Percentiles rank a stretch among this genome's conserved stretches.
Conservation (phyloP, 2,888 invertebrate species). For the Celastrina argiolus region DNA sequence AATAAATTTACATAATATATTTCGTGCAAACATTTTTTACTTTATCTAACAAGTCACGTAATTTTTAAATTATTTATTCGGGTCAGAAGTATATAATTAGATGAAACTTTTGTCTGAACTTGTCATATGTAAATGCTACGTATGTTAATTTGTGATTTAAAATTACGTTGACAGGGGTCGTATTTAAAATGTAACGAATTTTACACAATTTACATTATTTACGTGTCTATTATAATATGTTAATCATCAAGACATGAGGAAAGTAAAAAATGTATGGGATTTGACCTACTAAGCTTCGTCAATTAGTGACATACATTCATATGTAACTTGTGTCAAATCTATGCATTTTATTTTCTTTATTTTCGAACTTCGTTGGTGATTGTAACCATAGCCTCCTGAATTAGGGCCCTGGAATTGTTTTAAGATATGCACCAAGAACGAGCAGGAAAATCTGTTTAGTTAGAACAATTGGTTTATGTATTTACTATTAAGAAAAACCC, state of each 20-base stretch:
- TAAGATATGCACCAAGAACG: too few relatives aligned
- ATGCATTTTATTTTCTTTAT: too few relatives aligned
- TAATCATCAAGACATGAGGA: neutral
- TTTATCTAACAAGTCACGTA: neutral
- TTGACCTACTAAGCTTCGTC: too few relatives aligned
- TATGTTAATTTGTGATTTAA: constrained; percentile 13
- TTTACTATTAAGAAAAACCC: too few relatives aligned
- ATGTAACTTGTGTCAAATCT: too few relatives aligned
- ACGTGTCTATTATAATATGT: neutral
- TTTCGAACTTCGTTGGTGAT: too few relatives aligned
- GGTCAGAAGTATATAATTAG: neutral
- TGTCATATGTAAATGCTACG: constrained; percentile 13
- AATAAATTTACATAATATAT: neutral
- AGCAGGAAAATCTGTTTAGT: too few relatives aligned
- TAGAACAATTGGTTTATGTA: too few relatives aligned
- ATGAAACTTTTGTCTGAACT: neutral
- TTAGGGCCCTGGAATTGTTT: too few relatives aligned
- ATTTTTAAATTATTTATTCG: neutral
- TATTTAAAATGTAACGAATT: constrained; percentile 10
- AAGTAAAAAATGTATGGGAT: too few relatives aligned
- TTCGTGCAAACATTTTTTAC: neutral
- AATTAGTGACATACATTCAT: too few relatives aligned
- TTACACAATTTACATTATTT: constrained; percentile 6
- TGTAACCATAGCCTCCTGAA: too few relatives aligned
- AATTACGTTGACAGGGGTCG: constrained; percentile 16